phyloP scores from a whole-genome alignment of 2,888 invertebrate genomes.

The Harpalus rubripes region DNA sequence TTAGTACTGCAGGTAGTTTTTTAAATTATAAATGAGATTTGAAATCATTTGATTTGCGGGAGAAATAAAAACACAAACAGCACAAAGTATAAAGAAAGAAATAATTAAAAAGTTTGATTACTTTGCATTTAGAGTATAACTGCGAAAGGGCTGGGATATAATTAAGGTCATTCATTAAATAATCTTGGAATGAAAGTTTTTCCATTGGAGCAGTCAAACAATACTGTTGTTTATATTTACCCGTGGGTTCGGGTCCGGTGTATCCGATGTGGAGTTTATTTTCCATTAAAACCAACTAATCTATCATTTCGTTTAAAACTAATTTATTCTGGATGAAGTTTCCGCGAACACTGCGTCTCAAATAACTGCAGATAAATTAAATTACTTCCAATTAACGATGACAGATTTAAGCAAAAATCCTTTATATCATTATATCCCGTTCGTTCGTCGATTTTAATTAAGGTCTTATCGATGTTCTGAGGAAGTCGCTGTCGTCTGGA shows the following conservation, averaged over 20 bases:
- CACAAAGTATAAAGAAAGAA: conserved; percentile 37
- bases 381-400: conserved; percentile 60
- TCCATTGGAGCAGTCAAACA: conserved; percentile 29
- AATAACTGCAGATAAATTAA: conserved; percentile 54
- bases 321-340: conserved; percentile 59
- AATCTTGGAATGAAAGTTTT: conserved; percentile 49
- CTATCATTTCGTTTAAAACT: conserved; percentile 57
- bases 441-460: conserved; percentile 38
- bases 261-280: conserved; percentile 50
- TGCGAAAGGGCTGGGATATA: conserved; percentile 36
- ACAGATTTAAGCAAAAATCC: conserved; percentile 51
- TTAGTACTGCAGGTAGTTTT: not conserved
- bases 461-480: conserved; percentile 30
- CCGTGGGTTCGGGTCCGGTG: conserved; percentile 10
- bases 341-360: conserved; percentile 48
- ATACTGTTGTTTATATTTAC: conserved; percentile 37
- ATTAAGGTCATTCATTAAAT: conserved; percentile 52
- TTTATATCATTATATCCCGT: conserved; percentile 33
- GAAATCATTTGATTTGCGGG: conserved; percentile 26
- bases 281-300: conserved; percentile 58
- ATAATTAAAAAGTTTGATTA: conserved; percentile 55
- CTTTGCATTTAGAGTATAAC: conserved; percentile 26
- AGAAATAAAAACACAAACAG: conserved; percentile 23
- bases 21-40: conserved; percentile 15
- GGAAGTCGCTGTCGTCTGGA: conserved; percentile 9